These are phyloP conservation scores for Brachionus asplanchnoidis DNA, from an alignment of 1,140 invertebrate genomes.

Conservation along the genomic window DNA sequence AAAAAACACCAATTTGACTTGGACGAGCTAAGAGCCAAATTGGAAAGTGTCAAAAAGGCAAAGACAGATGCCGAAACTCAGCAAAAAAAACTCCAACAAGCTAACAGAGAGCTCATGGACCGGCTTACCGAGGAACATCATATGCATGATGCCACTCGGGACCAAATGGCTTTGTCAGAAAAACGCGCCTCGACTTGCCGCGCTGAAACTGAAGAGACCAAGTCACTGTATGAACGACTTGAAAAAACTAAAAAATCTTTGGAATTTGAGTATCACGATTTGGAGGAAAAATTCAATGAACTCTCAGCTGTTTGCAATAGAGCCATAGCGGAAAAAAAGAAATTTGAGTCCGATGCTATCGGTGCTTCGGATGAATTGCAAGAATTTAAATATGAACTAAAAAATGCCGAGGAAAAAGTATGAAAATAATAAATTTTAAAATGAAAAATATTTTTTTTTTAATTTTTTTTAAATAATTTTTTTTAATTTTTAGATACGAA, in stretches of 20 bases:
- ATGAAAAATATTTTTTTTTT: background rate
- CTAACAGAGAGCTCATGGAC: constrained; percentile 12
- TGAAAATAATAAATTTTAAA: background rate
- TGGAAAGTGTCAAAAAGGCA: background rate
- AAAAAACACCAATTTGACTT: constrained; percentile 36
- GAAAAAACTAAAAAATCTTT: constrained; percentile 27
- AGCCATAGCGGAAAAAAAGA: constrained; percentile 38
- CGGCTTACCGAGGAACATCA: constrained; percentile 29
- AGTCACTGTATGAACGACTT: background rate
- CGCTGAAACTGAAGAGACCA: background rate
- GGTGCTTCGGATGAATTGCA: background rate
- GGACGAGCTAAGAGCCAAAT: background rate
- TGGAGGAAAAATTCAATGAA: constrained; percentile 7
- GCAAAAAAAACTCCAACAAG: constrained; percentile 19
- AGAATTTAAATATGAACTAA: constrained; percentile 17
- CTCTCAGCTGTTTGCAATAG: background rate
- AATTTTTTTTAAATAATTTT: too few relatives aligned
- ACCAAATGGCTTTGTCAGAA: background rate
- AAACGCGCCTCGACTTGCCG: background rate
- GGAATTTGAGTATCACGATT: constrained; percentile 34
- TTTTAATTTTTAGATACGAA: constrained; percentile 5
- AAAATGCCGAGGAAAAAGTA: constrained; percentile 20
- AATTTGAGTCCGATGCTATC: constrained; percentile 36
- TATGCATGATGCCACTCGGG: constrained; percentile 33
- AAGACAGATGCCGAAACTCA: constrained; percentile 12